Base-by-base conservation (phyloP, 2,888 invertebrate genomes). In the Cephus pygmeus region DNA sequence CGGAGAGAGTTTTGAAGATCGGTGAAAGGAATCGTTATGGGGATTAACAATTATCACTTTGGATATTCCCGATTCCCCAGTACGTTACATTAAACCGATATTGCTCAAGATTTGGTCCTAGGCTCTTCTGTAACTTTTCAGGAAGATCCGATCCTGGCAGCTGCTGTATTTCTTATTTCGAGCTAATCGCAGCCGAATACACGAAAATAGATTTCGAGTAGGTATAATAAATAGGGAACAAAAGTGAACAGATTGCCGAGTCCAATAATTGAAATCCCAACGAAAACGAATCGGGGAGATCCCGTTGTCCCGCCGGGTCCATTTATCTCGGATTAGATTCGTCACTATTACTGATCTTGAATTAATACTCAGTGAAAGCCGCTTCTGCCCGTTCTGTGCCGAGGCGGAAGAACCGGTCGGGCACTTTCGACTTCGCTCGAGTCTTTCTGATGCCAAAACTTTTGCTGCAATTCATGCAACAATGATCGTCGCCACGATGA, bases 241-340 rank as follows among this genome's bases (percentile, higher is more conserved):
- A 23, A 23, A 56, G 23, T 2, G 9, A 23, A 23, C 23, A 1
- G 1, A 56, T 23, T 2, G 23, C 1, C 23, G 56, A 1, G 6
- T 56, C 2, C 23, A 23, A 56, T 56, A 23, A 23, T 23, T 2
- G 56, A 9, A 56, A 6, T 23, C 56, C 23, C 56, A 56, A 9
- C 1, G 56, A 23, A 56, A 56, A 56, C 23, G 9, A 56, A 15
- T 56, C 23, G 1, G 23, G 56, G 9, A 56, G 23, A 56, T 9
- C 23, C 23, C 9, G 56, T 56, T 56, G 56, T 56, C 56, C 23
- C 9, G 9, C 9, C 33, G 34, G 56, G 33, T 23, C 68, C 76
- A 73, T 74, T 75, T 56, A 78, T 12, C 75, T 71, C 33, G 74
- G 36, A 78, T 78, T 79, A 78, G 77, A 78, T 78, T 74, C 35